phyloP scores from a whole-genome alignment of 2,888 invertebrate species.

The Geophilus truncorum region DNA sequence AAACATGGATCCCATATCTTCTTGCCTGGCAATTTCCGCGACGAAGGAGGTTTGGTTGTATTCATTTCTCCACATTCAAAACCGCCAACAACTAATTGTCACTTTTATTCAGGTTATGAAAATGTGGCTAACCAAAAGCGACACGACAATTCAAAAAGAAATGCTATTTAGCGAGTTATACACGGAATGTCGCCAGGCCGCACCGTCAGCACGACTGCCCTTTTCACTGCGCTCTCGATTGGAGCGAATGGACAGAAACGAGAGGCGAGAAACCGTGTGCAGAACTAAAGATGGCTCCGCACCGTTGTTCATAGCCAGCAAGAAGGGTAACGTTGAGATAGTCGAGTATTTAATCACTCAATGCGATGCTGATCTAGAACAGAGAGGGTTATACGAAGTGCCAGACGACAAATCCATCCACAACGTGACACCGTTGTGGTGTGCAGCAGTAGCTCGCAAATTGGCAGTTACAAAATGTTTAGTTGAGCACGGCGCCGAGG shows the following conservation, averaged over 20 bases:
- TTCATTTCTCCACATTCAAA: neutral
- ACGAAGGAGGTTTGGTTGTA: neutral
- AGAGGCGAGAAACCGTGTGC: conserved; percentile 50
- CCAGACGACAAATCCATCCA: conserved; percentile 75
- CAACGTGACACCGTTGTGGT: conserved; percentile 84
- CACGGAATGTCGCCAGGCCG: conserved; percentile 59
- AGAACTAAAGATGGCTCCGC: conserved; percentile 66
- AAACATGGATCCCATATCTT: neutral
- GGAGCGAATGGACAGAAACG: conserved; percentile 49
- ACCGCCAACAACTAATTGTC: too few relatives aligned
- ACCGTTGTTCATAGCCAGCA: conserved; percentile 71
- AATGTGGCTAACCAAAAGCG: conserved; percentile 40
- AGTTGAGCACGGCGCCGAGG: conserved; percentile 70
- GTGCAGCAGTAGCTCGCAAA: conserved; percentile 81
- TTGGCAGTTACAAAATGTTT: conserved; percentile 70
- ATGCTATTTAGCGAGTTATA: conserved; percentile 59
- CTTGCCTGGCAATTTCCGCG: neutral
- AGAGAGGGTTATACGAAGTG: conserved; percentile 73
- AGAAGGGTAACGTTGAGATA: conserved; percentile 73
- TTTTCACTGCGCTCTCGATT: conserved; percentile 55
- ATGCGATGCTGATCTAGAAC: conserved; percentile 79
- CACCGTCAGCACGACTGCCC: conserved; percentile 63
- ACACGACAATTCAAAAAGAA: conserved; percentile 48
- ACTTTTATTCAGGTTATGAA: conserved; percentile 27
- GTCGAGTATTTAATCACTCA: conserved; percentile 77